These are phyloP conservation scores for Gulo gulo DNA, from an alignment of 2,113 vertebrate genomes.

Conservation along the genomic window DNA sequence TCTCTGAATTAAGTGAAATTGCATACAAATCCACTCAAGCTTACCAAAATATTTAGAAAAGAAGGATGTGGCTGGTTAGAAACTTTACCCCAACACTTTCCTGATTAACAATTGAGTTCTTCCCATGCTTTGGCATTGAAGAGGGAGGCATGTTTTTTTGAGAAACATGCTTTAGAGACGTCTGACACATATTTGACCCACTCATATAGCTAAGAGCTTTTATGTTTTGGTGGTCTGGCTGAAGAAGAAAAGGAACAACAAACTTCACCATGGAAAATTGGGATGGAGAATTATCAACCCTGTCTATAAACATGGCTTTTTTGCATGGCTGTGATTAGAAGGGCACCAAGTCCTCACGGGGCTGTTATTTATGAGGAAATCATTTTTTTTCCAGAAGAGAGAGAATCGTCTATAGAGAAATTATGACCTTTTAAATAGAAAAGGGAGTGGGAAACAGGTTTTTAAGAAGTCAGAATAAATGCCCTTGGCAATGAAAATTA, in stretches of 20 bases:
- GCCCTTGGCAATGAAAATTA: not conserved
- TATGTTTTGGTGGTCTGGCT: not conserved
- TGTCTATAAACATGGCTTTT: not conserved
- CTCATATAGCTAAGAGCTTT: not conserved
- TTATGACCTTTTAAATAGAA: slow-evolving; percentile 30
- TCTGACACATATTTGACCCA: not conserved
- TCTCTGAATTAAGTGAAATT: slow-evolving; percentile 27
- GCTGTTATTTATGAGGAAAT: not conserved
- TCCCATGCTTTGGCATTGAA: not conserved
- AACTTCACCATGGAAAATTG: not conserved
- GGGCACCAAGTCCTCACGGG: not conserved
- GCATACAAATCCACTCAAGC: not conserved
- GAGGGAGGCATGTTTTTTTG: not conserved
- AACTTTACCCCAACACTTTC: not conserved
- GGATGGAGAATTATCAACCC: not conserved
- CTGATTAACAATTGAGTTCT: not conserved
- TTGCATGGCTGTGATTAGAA: not conserved
- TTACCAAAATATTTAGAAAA: slow-evolving; percentile 41
- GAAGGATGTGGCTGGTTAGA: not conserved
- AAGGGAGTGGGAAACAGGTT: not conserved
- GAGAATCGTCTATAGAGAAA: not conserved
- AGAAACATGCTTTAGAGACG: slow-evolving; percentile 5
- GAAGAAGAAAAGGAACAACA: slow-evolving; percentile 10
- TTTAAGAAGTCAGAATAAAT: not conserved
- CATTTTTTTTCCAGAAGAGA: not conserved